These are phyloP conservation scores for Antennarius striatus DNA, from an alignment of 2,113 vertebrate species.

Conservation along the genomic window DNA sequence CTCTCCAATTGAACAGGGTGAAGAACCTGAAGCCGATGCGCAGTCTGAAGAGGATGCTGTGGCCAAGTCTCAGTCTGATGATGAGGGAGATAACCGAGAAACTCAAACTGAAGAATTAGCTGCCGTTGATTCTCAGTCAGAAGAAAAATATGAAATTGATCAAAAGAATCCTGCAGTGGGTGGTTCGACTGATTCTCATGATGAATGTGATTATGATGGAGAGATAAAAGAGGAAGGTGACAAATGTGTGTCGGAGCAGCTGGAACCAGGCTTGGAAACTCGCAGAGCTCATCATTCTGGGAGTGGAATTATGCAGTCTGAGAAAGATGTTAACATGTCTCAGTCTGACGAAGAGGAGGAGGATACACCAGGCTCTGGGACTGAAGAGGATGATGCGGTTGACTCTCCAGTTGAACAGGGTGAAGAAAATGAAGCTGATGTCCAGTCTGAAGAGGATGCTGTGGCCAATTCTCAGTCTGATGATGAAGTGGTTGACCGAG, in stretches of 20 bases:
- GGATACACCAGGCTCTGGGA: not conserved
- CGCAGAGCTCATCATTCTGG: constrained; percentile 52
- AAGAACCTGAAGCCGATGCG: not conserved
- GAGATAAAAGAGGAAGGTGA: not conserved
- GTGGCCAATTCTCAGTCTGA: constrained; percentile 2
- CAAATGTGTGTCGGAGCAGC: not conserved
- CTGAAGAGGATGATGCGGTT: not conserved
- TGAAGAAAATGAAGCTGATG: not conserved
- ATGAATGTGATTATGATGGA: constrained; percentile 17
- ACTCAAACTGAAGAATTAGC: constrained; percentile 9
- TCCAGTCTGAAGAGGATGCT: not conserved
- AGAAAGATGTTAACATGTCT: not conserved
- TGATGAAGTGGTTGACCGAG: constrained; percentile 2
- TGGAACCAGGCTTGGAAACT: constrained; percentile 12
- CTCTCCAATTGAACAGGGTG: not conserved
- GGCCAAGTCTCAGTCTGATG: constrained; percentile 6
- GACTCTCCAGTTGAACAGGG: not conserved
- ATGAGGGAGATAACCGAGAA: not conserved
- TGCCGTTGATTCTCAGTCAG: not conserved
- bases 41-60: not conserved
- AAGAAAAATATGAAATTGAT: not conserved
- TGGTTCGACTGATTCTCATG: constrained; percentile 6
- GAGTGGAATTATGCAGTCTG: constrained; percentile 5
- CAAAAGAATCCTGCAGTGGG: not conserved
- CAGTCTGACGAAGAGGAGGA: constrained; percentile 2